Evolutionary conservation across 2,888 invertebrate genomes (phyloP), one percentile per base, ranked within the genome.

Genomic region (Apodemia hepburni): DNA sequence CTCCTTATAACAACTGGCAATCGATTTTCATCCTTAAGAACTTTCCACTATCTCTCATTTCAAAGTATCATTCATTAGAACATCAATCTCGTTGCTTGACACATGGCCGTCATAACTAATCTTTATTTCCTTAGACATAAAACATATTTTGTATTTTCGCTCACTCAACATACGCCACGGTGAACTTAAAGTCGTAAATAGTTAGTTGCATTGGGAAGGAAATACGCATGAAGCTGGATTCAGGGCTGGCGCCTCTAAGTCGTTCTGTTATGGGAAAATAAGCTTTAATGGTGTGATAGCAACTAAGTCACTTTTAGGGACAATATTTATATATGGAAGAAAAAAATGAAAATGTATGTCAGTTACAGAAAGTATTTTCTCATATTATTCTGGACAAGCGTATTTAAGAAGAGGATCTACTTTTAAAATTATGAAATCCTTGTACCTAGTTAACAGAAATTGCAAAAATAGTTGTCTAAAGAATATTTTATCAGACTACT

Each of bases 191-290:
- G 84, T 83, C 72, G 81, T 76, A 77, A 82, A 81, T 82, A 76
- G 78, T 74, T 69, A 76, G 78, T 74, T 69, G 68, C 67, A 65
- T 71, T 66, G 77, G 80, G 76, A 81, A 84, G 82, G 83, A 82
- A 84, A 81, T 81, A 75, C 78, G 76, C 70, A 75, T 73, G 71
- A 74, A 73, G 71, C 76, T 70, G 75, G 76, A 78, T 81, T 77
- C 81, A 85, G 80, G 82, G 82, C 79, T 80, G 82, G 83, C 82
- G 82, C 81, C 80, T 76, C 66, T 61, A 64, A 69, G 80, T 68
- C 75, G 78, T 69, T 70, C 64, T 74, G 76, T 70, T 75, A 69
- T 63, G 69, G 81, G 73, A 85, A 81, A 80, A 77, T 84, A 76
- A 65, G 69, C 82, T 77, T 80, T 87, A 74, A 70, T 74, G 61